Base-by-base conservation (phyloP, 2,113 vertebrate genomes). In the Cygnus atratus region DNA sequence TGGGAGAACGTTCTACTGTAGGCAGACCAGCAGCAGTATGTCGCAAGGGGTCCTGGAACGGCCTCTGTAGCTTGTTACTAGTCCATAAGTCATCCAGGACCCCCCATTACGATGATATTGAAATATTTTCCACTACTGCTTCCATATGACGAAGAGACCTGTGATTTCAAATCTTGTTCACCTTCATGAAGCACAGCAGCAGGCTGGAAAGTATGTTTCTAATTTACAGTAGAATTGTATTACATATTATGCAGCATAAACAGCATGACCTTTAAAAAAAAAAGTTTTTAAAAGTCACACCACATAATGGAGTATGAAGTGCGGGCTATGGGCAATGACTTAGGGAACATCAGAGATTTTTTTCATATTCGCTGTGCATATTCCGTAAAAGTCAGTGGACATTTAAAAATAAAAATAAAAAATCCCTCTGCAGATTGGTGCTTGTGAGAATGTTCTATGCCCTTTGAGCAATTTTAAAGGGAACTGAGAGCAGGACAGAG, bases 261-360 rank as follows among this genome's bases (percentile, higher is more conserved):
- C 78, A 96, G 83, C 52, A 41, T 90, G 87, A 95, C 97, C 93
- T 97, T 97, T 97, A 61, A 72, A 93, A 89, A 46, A 90, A 72
- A 80, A 54, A 90, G 61, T 50, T 95, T 95, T 92, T 79, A 93
- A 88, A 96, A 95, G 90, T 84, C 94, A 93, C 3, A 0, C 48
- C 46, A 66, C 71, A 63, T 77, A 88, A 77, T 29, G 31, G 50
- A 6, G 0, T 84, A 87, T 75, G 79, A 91, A 93, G 71, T 25
- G 50, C 79, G 83, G 59, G 37, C 33, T 84, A 78, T 35, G 21
- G 86, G 39, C 84, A 88, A 31, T 70, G 70, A 73, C 70, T 92
- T 24, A 13, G 31, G 35, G 77, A 91, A 80, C 82, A 62, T 57
- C 66, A 48, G 82, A 52, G 59, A 79, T 80, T 88, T 84, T 59